Conservation (phyloP, 2,888 invertebrate genomes). For the Euzetes globulus region DNA sequence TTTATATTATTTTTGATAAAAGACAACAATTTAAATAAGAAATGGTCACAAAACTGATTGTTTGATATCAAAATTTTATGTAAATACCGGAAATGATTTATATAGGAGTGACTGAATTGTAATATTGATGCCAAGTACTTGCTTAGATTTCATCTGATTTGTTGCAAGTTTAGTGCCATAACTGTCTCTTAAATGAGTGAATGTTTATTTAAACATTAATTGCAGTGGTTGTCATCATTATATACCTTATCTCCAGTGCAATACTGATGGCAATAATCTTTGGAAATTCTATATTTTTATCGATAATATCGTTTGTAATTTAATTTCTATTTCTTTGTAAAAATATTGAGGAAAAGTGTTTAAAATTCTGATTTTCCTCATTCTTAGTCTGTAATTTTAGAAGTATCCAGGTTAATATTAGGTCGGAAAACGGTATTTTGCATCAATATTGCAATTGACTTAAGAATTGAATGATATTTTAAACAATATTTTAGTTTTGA, state of each 20-base stretch:
- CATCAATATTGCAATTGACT: too few species aligned
- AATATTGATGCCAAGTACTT: slow-evolving; percentile 24
- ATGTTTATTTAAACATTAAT: not conserved
- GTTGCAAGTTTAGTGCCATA: slow-evolving; percentile 9
- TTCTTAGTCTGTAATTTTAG: too few species aligned
- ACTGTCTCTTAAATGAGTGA: not conserved
- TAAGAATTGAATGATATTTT: too few species aligned
- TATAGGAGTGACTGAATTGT: slow-evolving; percentile 1
- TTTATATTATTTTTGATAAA: slow-evolving; percentile 31
- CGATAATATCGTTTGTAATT: too few species aligned
- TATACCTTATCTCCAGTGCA: slow-evolving; percentile 1
- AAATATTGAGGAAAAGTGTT: not conserved
- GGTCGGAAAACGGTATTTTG: too few species aligned
- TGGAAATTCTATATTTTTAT: slow-evolving; percentile 3
- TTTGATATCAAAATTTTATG: not conserved
- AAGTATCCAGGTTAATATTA: too few species aligned
- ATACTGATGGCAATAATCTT: slow-evolving; percentile 21
- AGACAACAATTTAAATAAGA: not conserved
- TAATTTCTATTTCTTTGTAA: too few species aligned
- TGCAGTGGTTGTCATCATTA: not conserved
- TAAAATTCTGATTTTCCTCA: not conserved
- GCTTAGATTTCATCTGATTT: too few species aligned
- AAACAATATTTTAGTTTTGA: too few species aligned
- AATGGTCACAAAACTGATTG: not conserved
- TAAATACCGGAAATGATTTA: slow-evolving; percentile 12